Evolutionary conservation across 2,797 vertebrate species (phyloP), one percentile per base, ranked within the genome.

Genomic region (Gouania willdenowi): DNA sequence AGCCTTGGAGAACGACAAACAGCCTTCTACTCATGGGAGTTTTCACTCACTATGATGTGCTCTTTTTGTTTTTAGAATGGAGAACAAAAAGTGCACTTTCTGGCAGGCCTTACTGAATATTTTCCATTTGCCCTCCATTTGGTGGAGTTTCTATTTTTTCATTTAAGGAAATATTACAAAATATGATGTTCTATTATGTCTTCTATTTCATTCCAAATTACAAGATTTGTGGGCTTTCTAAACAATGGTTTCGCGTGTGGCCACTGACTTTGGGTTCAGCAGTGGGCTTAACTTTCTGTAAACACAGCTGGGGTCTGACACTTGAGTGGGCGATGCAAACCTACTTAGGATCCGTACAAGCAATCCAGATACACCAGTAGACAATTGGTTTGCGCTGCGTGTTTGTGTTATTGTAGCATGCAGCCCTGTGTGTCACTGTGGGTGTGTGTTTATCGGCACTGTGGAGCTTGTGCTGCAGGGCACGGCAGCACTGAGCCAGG

Each of bases 241-340:
- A 23, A 29, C 32, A 46, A 31, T 41, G 48, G 28, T 26, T 21
- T 60, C 56, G 64, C 41, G 18, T 36, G 34, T 37, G 19, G 47
- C 62, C 42, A 47, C 26, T 7, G 25, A 47, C 31, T 60, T 19
- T 54, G 61, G 64, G 47, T 66, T 78, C 62, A 56, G 71, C 43
- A 40, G 44, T 24, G 9, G 27, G 35, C 33, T 65, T 76, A 81
- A 67, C 66, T 75, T 72, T 64, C 40, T 65, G 46, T 69, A 82
- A 82, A 80, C 68, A 79, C 61, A 76, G 53, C 57, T 80, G 71
- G 41, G 49, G 48, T 59, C 32, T 66, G 59, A 28, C 50, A 20
- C 64, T 56, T 22, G 57, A 8, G 59, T 72, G 68, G 70, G 67
- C 6, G 37, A 47, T 24, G 27, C 44, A 56, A 54, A 56, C 58